phyloP scores from a whole-genome alignment of 2,797 vertebrate genomes.

The Urosaurus nigricauda region DNA sequence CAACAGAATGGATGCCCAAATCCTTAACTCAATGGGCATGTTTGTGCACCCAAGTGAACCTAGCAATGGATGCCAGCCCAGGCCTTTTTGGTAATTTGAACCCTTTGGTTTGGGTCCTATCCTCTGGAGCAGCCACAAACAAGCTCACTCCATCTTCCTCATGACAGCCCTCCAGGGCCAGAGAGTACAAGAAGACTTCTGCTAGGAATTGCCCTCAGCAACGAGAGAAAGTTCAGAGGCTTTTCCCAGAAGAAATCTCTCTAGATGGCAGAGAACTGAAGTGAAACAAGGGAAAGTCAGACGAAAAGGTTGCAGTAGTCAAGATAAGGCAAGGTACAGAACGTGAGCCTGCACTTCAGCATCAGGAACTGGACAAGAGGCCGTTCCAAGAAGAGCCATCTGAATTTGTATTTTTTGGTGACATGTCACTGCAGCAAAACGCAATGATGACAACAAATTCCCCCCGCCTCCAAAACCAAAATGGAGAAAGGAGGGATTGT shows the following conservation, averaged over 20 bases:
- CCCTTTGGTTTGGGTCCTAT: no score
- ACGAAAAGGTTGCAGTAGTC: neutral
- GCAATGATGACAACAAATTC: neutral
- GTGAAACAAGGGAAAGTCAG: neutral
- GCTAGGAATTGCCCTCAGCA: neutral
- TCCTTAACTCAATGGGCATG: no score
- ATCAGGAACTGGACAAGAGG: neutral
- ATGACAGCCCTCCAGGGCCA: no score
- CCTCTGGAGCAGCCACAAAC: no score
- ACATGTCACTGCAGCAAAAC: accelerated
- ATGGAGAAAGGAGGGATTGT: neutral
- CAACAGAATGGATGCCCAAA: no score
- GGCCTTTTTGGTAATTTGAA: no score
- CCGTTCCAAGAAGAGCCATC: neutral
- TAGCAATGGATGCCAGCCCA: no score
- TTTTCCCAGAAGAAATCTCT: accelerated
- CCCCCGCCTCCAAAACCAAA: no score
- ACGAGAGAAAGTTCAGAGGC: neutral
- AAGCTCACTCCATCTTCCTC: no score
- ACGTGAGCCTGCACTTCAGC: no score
- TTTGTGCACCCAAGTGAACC: no score
- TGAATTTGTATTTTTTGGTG: neutral
- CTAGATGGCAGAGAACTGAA: neutral
- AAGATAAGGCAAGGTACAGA: neutral
- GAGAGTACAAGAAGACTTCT: no score